Evolutionary conservation across 1,140 invertebrate genomes (phyloP).

Genomic region (Phocides pigmalion): DNA sequence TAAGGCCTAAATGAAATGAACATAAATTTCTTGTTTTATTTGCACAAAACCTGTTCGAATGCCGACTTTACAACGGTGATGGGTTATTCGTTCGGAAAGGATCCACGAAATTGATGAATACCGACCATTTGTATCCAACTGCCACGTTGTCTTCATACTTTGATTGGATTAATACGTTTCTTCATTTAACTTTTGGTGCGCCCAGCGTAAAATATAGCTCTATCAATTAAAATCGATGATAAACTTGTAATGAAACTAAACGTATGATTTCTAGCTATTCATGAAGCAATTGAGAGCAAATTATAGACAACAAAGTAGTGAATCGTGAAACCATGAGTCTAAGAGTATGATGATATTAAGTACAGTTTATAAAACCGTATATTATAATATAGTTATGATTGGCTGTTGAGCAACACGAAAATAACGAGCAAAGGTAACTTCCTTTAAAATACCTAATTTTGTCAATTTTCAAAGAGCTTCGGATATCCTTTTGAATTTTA

Average conservation of each 20-base stretch:
- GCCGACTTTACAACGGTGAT: constrained; percentile 1
- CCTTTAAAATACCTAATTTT: constrained; percentile 2
- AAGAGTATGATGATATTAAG: too few relatives aligned
- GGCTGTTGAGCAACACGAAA: constrained; percentile 16
- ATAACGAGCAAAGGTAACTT: constrained; percentile 28
- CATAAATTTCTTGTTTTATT: constrained; percentile 61
- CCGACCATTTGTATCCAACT: neutral
- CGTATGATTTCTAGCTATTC: neutral
- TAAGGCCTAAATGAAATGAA: constrained; percentile 57
- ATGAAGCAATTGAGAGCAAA: neutral
- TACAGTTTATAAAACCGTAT: too few relatives aligned
- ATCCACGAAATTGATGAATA: neutral
- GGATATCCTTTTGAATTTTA: constrained; percentile 59
- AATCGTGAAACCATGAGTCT: too few relatives aligned
- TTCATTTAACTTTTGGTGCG: neutral
- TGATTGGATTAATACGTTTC: neutral
- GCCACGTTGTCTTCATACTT: neutral
- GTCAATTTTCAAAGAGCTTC: constrained; percentile 35
- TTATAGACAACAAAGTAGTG: neutral
- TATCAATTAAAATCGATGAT: neutral
- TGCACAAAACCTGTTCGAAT: constrained; percentile 58
- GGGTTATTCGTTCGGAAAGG: neutral
- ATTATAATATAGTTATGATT: neutral
- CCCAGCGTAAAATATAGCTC: neutral
- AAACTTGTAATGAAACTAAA: neutral